Evolutionary conservation across 2,113 vertebrate genomes (phyloP).

Genomic region (Odontesthes bonariensis): DNA sequence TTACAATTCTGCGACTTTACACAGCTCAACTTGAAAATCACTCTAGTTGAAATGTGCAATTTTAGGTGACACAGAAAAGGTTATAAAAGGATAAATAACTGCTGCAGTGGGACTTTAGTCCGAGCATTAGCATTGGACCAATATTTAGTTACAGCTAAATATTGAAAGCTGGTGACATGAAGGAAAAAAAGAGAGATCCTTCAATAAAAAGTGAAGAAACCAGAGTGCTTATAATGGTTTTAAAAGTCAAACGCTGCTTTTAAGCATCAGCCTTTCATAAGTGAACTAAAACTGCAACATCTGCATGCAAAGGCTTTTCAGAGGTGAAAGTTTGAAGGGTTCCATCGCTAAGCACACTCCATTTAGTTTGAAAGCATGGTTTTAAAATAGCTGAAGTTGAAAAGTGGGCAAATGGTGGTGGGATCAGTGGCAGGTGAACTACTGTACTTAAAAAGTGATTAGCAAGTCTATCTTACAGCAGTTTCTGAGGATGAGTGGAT

Average conservation of each 20-base stretch:
- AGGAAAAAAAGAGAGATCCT: background rate
- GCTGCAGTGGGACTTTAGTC: background rate
- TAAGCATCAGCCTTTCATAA: conserved; percentile 10
- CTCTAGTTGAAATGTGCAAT: no score
- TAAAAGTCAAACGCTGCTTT: conserved; percentile 28
- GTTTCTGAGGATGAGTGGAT: background rate
- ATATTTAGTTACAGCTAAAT: no score
- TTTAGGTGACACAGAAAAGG: no score
- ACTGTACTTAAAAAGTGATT: background rate
- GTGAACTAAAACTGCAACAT: background rate
- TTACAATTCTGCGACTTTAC: no score
- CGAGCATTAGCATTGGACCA: no score
- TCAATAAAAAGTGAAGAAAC: background rate
- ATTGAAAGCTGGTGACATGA: background rate
- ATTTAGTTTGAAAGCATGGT: conserved; percentile 40
- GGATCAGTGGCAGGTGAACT: conserved; percentile 4
- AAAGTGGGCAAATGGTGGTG: conserved; percentile 45
- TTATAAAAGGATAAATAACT: background rate
- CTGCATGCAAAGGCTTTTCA: conserved; percentile 9
- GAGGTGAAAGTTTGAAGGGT: conserved; percentile 12
- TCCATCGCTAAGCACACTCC: conserved; percentile 36
- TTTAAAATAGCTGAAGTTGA: conserved; percentile 39
- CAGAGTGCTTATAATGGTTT: background rate
- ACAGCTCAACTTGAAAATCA: no score
- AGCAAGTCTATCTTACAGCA: background rate